Conservation (phyloP, 2,888 invertebrate genomes). For the Barypeithes pellucidus region DNA sequence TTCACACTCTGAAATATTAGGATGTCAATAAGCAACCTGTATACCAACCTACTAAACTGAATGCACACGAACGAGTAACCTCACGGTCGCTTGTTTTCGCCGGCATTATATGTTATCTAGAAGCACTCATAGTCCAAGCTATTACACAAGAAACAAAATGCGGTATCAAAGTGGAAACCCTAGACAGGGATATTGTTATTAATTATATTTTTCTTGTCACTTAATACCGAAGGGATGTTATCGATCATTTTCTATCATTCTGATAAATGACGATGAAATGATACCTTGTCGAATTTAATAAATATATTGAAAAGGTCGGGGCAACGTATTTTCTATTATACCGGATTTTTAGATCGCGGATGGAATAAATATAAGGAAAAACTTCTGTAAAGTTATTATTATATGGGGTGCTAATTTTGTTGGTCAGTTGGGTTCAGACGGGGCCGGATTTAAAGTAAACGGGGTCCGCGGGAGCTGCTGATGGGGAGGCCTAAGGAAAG, state of each 20-base stretch:
- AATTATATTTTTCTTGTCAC: conserved; percentile 54
- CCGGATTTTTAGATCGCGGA: background rate
- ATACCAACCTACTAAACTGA: no score
- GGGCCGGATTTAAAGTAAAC: background rate
- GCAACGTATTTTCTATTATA: conserved; percentile 6
- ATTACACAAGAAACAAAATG: conserved; percentile 30
- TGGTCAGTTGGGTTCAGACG: background rate
- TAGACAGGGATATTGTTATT: conserved; percentile 54
- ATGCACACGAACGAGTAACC: no score
- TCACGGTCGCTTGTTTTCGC: no score
- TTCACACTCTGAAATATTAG: no score
- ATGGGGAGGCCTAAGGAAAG: no score
- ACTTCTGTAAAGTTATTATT: conserved; percentile 2
- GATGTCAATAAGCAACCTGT: no score
- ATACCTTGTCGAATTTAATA: conserved; percentile 43
- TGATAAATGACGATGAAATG: conserved; percentile 47
- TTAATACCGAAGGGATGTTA: conserved; percentile 43
- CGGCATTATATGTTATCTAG: background rate
- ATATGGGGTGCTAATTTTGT: background rate
- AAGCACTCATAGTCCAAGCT: conserved; percentile 17
- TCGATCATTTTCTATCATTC: conserved; percentile 47
- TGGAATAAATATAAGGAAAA: conserved; percentile 15
- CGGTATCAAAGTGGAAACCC: conserved; percentile 49
- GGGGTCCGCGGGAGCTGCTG: no score
- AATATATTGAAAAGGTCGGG: conserved; percentile 31